Conservation (phyloP, 1,140 invertebrate genomes). For the Tribolium castaneum region DNA sequence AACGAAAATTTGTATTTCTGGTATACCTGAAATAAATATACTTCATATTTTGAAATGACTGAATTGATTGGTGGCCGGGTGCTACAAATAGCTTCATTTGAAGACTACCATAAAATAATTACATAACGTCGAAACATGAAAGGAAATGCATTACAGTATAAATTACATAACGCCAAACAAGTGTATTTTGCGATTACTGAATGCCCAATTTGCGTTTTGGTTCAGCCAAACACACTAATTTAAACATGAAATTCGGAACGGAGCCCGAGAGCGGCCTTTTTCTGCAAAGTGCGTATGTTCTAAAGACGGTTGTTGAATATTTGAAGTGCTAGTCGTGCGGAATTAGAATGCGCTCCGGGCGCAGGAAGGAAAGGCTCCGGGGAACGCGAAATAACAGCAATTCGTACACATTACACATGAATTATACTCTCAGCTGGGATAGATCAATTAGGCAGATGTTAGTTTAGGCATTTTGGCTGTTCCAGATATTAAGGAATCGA, state of each 20-base stretch:
- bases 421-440: conserved; percentile 24
- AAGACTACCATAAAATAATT: too few relatives aligned
- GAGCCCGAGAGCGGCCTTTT: neutral
- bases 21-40: neutral
- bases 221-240: conserved; percentile 23
- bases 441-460: conserved; percentile 23
- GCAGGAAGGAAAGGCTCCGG: neutral
- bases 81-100: neutral
- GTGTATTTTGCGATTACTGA: neutral
- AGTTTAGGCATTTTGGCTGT: neutral
- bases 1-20: conserved; percentile 9
- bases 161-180: neutral
- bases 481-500: neutral
- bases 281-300: conserved; percentile 27
- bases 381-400: conserved; percentile 2
- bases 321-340: conserved; percentile 22
- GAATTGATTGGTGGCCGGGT: neutral
- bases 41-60: neutral
- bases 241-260: conserved; percentile 27
- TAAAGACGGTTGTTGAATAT: conserved; percentile 40
- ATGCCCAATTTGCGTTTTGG: conserved; percentile 4
- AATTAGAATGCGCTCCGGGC: conserved; percentile 11
- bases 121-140: neutral
- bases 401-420: conserved; percentile 5
- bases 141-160: neutral